Conservation (phyloP, 2,888 invertebrate species). For the Cyclophora punctaria region DNA sequence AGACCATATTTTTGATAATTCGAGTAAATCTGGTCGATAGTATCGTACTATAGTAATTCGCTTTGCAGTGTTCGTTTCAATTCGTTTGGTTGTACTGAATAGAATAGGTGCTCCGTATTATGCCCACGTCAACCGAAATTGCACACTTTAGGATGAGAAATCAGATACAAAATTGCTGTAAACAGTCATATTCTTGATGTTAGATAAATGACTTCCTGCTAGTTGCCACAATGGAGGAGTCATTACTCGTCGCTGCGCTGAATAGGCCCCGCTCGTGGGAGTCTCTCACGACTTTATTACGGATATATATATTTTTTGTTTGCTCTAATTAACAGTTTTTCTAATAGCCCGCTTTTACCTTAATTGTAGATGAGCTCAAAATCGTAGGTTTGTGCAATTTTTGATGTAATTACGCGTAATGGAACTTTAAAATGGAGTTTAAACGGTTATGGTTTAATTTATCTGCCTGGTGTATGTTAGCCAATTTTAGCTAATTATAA, state of each 20-base stretch:
- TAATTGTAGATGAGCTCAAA: constrained; percentile 48
- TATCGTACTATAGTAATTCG: no score
- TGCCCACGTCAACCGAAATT: constrained; percentile 52
- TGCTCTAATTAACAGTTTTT: constrained; percentile 73
- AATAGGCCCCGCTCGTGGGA: constrained; percentile 64
- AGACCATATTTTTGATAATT: no score
- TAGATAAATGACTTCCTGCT: constrained; percentile 75
- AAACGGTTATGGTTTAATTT: no score
- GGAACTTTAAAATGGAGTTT: no score
- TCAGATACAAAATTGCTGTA: constrained; percentile 71
- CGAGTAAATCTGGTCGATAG: no score
- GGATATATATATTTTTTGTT: constrained; percentile 68
- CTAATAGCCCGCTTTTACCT: constrained; percentile 68
- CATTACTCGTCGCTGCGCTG: constrained; percentile 61
- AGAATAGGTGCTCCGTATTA: constrained; percentile 7
- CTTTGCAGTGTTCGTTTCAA: no score
- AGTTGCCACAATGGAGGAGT: constrained; percentile 65
- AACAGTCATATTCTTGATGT: constrained; percentile 74
- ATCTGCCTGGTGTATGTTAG: no score
- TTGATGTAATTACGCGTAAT: constrained; percentile 1
- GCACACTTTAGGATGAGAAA: constrained; percentile 68
- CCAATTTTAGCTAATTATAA: no score
- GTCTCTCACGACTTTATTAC: constrained; percentile 70
- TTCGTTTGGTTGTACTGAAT: no score
- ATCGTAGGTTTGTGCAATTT: constrained; percentile 23